Evolutionary conservation across 64 coral and sea anemone genomes (phyloP).

Genomic region (Acropora yongei): DNA sequence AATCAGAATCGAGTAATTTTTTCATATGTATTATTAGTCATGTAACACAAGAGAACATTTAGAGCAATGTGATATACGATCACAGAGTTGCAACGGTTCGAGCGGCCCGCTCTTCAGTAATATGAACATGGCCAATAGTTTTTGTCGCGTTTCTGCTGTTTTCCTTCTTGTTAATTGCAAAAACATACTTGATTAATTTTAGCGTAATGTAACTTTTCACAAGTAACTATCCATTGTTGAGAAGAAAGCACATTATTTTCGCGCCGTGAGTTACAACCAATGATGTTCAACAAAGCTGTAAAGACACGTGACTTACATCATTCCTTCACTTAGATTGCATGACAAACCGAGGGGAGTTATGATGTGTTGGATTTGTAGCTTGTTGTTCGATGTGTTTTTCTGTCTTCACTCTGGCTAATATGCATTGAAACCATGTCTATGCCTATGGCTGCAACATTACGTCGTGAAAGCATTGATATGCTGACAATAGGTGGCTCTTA

Average conservation of each 20-base stretch:
- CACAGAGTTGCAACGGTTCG: too few relatives aligned
- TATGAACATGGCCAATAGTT: too few relatives aligned
- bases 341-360: not conserved
- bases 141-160: too few relatives aligned
- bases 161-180: too few relatives aligned
- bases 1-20: too few relatives aligned
- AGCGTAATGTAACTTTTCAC: too few relatives aligned
- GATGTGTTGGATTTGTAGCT: slow-evolving; percentile 1
- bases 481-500: not conserved
- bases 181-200: too few relatives aligned
- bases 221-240: too few relatives aligned
- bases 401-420: not conserved
- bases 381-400: not conserved
- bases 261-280: slow-evolving; percentile 11
- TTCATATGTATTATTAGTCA: too few relatives aligned
- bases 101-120: too few relatives aligned
- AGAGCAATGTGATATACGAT: too few relatives aligned
- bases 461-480: slow-evolving; percentile 23
- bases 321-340: slow-evolving; percentile 24
- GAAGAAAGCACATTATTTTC: not conserved
- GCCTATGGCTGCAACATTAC: slow-evolving; percentile 11
- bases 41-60: too few relatives aligned
- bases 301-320: slow-evolving; percentile 23
- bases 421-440: slow-evolving; percentile 13
- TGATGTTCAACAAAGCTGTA: not conserved